Conservation (phyloP, 2,888 invertebrate species). For the Ditula angustiorana region DNA sequence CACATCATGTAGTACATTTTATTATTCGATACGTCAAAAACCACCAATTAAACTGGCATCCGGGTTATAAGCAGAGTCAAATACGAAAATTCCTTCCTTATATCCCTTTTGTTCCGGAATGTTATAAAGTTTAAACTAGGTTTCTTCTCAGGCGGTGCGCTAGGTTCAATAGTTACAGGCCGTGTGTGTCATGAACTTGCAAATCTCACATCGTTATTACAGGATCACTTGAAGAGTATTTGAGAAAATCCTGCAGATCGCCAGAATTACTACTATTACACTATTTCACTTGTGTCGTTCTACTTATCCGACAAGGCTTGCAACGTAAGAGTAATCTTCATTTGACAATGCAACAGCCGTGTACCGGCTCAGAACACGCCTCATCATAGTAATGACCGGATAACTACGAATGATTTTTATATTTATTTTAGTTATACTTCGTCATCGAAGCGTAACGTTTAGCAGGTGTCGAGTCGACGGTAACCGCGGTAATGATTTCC, state of each 20-base stretch:
- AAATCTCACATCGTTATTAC: too few species aligned
- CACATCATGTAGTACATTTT: too few species aligned
- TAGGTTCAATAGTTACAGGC: too few species aligned
- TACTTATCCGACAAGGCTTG: neutral
- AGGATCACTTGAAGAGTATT: too few species aligned
- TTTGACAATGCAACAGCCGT: conserved; percentile 22
- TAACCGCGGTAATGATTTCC: conserved; percentile 24
- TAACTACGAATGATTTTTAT: conserved; percentile 23
- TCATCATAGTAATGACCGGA: conserved; percentile 27
- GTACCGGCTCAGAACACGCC: conserved; percentile 16
- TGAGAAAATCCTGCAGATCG: too few species aligned
- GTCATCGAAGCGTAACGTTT: conserved; percentile 23
- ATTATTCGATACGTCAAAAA: too few species aligned
- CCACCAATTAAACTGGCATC: too few species aligned
- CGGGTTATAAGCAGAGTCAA: neutral
- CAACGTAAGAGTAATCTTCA: conserved; percentile 14
- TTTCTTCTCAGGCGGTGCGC: too few species aligned
- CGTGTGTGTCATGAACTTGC: too few species aligned
- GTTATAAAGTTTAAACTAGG: too few species aligned
- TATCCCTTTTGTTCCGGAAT: too few species aligned
- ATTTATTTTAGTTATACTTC: conserved; percentile 20
- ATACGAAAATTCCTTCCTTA: neutral
- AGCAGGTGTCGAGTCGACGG: conserved; percentile 35
- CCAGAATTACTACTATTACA: too few species aligned
- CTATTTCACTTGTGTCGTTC: neutral